A percentile compares a stretch with the other conserved stretches of the same genome.
phyloP scores from a whole-genome alignment of 2,797 vertebrate genomes.

The Glossophaga mutica region DNA sequence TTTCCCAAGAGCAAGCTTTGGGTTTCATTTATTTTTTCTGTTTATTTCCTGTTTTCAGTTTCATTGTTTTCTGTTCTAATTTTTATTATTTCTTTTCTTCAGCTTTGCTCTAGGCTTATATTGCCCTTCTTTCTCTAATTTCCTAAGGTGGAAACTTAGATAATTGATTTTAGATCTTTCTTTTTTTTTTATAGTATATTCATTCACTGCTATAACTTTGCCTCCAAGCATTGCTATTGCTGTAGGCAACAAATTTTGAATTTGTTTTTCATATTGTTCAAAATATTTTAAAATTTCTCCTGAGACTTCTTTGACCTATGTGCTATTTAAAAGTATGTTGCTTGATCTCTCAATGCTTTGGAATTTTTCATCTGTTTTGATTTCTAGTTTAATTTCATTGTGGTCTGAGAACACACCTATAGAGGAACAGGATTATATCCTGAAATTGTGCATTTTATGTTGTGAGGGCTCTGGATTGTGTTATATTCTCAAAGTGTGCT shows the following conservation, averaged over 20 bases:
- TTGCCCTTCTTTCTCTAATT: background rate
- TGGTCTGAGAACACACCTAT: background rate
- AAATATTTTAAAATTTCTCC: background rate
- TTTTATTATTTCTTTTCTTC: background rate
- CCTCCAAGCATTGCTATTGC: background rate
- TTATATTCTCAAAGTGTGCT: background rate
- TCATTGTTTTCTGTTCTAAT: background rate
- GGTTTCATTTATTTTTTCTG: background rate
- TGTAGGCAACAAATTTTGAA: background rate
- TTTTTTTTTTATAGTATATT: background rate
- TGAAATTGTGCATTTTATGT: background rate
- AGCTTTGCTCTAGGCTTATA: background rate
- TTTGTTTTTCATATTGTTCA: background rate
- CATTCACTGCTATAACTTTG: background rate
- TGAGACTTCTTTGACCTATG: background rate
- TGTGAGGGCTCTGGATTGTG: background rate
- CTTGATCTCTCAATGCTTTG: background rate
- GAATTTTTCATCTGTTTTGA: background rate
- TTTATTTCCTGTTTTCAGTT: background rate
- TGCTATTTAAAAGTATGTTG: background rate
- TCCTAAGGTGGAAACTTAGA: background rate
- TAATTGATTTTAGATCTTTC: background rate
- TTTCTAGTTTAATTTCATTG: background rate
- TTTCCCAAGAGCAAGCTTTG: background rate
- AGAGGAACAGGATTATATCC: background rate